Evolutionary conservation across 2,888 invertebrate species (phyloP).

Genomic region (Drosophila bunnanda): DNA sequence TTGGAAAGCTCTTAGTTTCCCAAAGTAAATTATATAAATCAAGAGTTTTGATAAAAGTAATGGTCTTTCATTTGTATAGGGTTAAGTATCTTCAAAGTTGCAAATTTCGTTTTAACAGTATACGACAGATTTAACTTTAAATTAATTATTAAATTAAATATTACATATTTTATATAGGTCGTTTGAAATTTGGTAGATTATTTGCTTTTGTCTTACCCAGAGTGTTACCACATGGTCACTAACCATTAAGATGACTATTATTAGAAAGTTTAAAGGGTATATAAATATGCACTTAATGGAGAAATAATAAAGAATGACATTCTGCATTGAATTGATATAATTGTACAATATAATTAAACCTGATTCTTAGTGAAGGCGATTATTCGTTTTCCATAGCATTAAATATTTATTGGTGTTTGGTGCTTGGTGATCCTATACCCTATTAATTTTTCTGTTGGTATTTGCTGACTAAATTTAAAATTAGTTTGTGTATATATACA

Average conservation of each 20-base stretch:
- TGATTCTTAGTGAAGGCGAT: neutral
- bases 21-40: neutral
- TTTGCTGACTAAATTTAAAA: neutral
- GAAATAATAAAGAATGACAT: too few species aligned
- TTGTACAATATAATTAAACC: neutral
- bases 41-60: too few species aligned
- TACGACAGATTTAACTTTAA: neutral
- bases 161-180: neutral
- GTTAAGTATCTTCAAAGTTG: neutral
- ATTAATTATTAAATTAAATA: neutral
- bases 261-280: too few species aligned
- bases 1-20: neutral
- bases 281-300: too few species aligned
- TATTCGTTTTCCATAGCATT: neutral
- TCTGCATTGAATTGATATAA: too few species aligned
- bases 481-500: neutral
- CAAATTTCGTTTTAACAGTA: neutral
- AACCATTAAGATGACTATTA: too few species aligned
- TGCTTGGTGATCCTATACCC: neutral
- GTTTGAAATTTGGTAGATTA: neutral
- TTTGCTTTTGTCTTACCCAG: neutral
- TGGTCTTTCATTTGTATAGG: too few species aligned
- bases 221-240: neutral
- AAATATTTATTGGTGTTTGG: neutral
- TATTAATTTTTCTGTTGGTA: neutral